Base-by-base conservation (phyloP, 2,113 vertebrate genomes). In the Psittacula cyanocephala region DNA sequence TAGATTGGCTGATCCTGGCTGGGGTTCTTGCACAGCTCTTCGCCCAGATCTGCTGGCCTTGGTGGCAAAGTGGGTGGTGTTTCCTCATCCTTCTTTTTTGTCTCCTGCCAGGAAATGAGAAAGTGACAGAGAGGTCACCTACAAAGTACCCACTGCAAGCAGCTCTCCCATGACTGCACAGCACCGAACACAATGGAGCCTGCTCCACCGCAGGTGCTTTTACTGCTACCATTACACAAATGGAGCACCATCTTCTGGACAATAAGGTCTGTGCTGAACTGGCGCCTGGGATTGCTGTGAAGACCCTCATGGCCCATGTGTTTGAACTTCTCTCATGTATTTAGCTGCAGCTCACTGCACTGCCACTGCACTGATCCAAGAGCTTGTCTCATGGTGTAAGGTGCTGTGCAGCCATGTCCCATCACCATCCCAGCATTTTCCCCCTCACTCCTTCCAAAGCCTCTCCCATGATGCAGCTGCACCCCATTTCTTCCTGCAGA, bases 41-140 rank as follows among this genome's bases (percentile, higher is more conserved):
- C 43, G 0, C 35, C 65, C 86, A 95, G 64, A 86, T 96, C 95
- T 43, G 71, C 91, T 10, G 97, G 93, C 55, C 96, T 96, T 13
- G 86, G 95, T 29, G 98, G 97, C 64, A 98, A 95, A 55, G 95
- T 88, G 50, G 98, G 96, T 28, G 98, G 96, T 11, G 79, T 71
- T 37, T 77, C 85, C 53, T 89, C 71, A 17, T 96, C 86, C 46
- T 92, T 76, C 57, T 44, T 71, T 50, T 88, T 31, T 43, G 78
- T 67, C n/a, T 94, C 83, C 64, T 97, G 71, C 77, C 71, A 19
- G 16, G 82, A 74, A 96, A 65, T 33, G 46, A 74, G 44, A 63
- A 86, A 83, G 64, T 11, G 41, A 53, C 49, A 55, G 47, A 9
- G 24, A 77, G 57, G 67, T 84, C 65, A 76, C 22, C 44, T 27